Evolutionary conservation across 37 sponge, comb jelly and placozoan genomes (phyloP), one percentile per base, ranked within the genome.

Genomic region (Crambe crambe): DNA sequence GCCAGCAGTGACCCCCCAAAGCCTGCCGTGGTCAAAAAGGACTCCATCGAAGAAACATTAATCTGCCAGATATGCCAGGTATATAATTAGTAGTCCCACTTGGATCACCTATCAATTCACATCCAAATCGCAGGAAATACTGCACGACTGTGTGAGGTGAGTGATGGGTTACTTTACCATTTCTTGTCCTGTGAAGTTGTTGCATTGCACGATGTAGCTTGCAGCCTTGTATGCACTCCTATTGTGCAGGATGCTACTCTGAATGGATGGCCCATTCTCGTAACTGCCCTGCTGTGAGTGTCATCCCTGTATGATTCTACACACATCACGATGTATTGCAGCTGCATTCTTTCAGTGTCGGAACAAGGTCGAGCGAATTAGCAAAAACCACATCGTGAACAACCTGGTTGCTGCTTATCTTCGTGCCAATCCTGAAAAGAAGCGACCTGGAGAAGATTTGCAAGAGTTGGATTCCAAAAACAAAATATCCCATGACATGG

Each of bases 211-310:
- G 40, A 35, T 34, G 0, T 68, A 94, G 95, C 42, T 75, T 97
- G 27, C 97, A 94, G 71, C 97, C 97, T 9, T 97, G 97, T 47
- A 86, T 94, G 92, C 97, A 97, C 58, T 79, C 79, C 31, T 97
- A 90, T 63, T 97, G 97, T 86, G 92, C 70, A 41, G 97, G 97
- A 31, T 97, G 97, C 69, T 97, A 97, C 75, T 97, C 97, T 17
- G 79, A 76, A 8, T 97, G 97, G 97, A 97, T 97, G 97, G 72
- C 59, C 1, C 60, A 73, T n/a, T 91, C 97, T 36, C 79, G 74
- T 27, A 61, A 74, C 6, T 97, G 97, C 65, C 97, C 97, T 15
- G 79, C 81, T 34, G 95, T 95, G 35, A 83, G 89, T 81, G 15
- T 9, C 3, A n/a, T n/a, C n/a, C n/a, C n/a, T n/a, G n/a, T n/a